Base-by-base conservation (phyloP, 1,140 invertebrate genomes). In the Zaprionus nigranus region DNA sequence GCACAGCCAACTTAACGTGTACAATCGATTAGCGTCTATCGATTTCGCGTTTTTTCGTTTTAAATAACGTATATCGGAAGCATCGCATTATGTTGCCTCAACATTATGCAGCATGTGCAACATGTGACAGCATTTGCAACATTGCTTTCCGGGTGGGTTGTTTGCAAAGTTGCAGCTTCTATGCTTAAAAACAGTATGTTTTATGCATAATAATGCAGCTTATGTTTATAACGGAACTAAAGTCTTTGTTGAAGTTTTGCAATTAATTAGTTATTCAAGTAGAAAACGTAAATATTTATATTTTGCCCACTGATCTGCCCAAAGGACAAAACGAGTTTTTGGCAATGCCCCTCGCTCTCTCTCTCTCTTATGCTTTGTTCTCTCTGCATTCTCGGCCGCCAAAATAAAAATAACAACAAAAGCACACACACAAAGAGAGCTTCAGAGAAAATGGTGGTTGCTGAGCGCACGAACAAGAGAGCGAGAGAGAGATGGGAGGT, bases 401-500 rank as follows among this genome's bases (percentile, higher is more conserved):
- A 62, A 75, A 73, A 69, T 24, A 51, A 24, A 51, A 46, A 46
- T 46, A 46, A 46, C 40, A 46, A 36, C 43, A 51, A 63, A 63
- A 64, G 43, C 70, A 67, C 64, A 28, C 64, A 38, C 3, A 40
- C 5, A 57, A 43, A 75, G 53, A 58, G 72, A 57, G 51, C 40
- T 36, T 36, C 49, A 69, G 71, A 69, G 71, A 34, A 75, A 75
- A 56, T 75, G 59, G 72, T 75, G 72, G 72, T 75, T 69, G 72
- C 36, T 63, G 46, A 38, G 13, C 36, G 36, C 3, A 15, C 13
- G 13, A 38, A 15, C 28, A 7, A 30, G 5, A 43, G 59, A 38
- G 49, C n/a, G 49, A 53, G 36, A 67, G 64, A 26, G 30, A 68
- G 40, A 43, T 43, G n/a, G 40, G 40, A 43, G 40, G 40, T 34